Evolutionary conservation across 2,888 invertebrate species (phyloP), one percentile per base, ranked within the genome.

Genomic region (Bimastos eiseni): DNA sequence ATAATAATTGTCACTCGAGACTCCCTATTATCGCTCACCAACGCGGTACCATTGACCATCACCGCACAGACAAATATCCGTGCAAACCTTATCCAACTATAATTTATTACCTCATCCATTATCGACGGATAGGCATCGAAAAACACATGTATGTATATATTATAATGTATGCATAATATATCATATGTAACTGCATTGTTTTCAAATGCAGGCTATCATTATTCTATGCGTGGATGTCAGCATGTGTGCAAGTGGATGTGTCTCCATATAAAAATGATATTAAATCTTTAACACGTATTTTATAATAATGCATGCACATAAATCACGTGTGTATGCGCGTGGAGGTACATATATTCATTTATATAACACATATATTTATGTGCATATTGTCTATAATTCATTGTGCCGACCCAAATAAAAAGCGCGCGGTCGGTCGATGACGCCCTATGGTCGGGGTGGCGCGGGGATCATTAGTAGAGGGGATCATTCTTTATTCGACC

Each of bases 1-100:
- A 70, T 70, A 70, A 70, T 70, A 70, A 70, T 70, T n/a, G 70
- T 70, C 70, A 70, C n/a, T n/a, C 70, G 70, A 70, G 70, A 70
- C 70, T 70, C 70, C 70, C 70, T 70, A 70, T 70, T 70, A 70
- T 70, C 70, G 70, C 70, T 70, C 70, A 70, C 70, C 30, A 30
- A n/a, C 30, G 70, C 70, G n/a, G 13, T 70, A 70, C 70, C 70
- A 70, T 70, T 70, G 70, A 70, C 30, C 70, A n/a, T 70, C n/a
- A n/a, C n/a, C n/a, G 70, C 70, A n/a, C 30, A 70, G 70, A 70
- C 70, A 70, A 70, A 70, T 70, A 49, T 70, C 70, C 70, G 11
- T 70, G 70, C 70, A n/a, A n/a, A 70, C 70, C n/a, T 70, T n/a
- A n/a, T n/a, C n/a, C n/a, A n/a, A n/a, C 70, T 70, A 30, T n/a